These are phyloP conservation scores for Carpatolechia fugitivella DNA, from an alignment of 2,888 invertebrate species.

Conservation along the genomic window DNA sequence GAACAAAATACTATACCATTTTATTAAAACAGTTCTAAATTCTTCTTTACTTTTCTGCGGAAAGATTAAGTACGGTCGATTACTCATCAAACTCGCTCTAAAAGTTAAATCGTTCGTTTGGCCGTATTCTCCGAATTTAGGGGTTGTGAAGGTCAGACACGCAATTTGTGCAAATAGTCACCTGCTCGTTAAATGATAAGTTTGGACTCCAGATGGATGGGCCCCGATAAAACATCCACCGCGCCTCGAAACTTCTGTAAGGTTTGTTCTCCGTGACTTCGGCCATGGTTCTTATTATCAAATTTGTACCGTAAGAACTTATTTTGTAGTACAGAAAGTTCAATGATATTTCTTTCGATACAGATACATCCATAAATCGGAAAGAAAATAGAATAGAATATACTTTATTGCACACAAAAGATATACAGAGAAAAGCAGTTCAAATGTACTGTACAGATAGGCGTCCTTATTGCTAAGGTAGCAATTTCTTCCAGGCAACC, in stretches of 20 bases:
- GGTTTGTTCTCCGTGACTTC: background rate
- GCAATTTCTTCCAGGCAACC: no score
- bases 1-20: no score
- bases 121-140: constrained; percentile 1
- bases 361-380: no score
- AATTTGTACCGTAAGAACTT: no score
- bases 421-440: no score
- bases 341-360: no score
- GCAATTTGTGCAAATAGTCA: constrained; percentile 4
- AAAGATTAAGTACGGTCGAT: background rate
- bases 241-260: background rate
- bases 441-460: no score
- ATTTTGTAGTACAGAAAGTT: no score
- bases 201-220: constrained; percentile 5
- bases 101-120: background rate
- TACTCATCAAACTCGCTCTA: background rate
- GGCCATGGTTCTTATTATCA: background rate
- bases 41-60: background rate
- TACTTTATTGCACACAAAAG: no score
- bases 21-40: background rate
- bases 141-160: constrained; percentile 10
- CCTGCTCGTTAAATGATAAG: constrained; percentile 9
- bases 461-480: no score
- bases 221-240: constrained; percentile 5
- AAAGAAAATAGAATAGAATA: no score